Conservation (phyloP, 2,888 invertebrate genomes). For the Xestia c-nigrum region DNA sequence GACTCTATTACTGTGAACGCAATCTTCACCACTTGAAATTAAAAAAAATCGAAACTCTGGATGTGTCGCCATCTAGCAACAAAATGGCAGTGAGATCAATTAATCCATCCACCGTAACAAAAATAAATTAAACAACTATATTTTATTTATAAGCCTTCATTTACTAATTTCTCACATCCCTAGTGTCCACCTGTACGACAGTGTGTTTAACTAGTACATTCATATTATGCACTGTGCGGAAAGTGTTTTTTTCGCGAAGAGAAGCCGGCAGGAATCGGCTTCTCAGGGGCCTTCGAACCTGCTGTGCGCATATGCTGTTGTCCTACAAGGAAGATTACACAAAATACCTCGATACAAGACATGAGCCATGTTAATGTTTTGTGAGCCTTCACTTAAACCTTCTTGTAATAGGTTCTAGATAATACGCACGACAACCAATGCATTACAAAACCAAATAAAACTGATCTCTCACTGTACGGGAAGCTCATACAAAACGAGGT, state of each 20-base stretch:
- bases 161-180: not conserved
- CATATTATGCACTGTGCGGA: not conserved
- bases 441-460: too few relatives aligned
- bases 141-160: not conserved
- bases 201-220: not conserved
- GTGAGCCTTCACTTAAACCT: slow-evolving; percentile 18
- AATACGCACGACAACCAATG: too few relatives aligned
- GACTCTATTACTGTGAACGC: not conserved
- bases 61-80: too few relatives aligned
- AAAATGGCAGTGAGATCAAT: too few relatives aligned
- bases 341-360: slow-evolving; percentile 29
- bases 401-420: slow-evolving; percentile 16
- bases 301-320: slow-evolving; percentile 17
- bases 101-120: too few relatives aligned
- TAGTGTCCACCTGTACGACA: not conserved
- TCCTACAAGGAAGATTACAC: slow-evolving; percentile 45
- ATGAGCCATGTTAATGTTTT: slow-evolving; percentile 22
- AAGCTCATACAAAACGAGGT: too few relatives aligned
- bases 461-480: too few relatives aligned
- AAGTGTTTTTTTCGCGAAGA: too few relatives aligned
- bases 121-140: not conserved
- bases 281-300: too few relatives aligned
- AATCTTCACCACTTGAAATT: not conserved
- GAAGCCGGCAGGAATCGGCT: too few relatives aligned
- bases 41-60: too few relatives aligned